Percentiles rank a stretch among this genome's conserved stretches.
Conservation (phyloP, 2,797 vertebrate genomes). For the Eptatretus atami region DNA sequence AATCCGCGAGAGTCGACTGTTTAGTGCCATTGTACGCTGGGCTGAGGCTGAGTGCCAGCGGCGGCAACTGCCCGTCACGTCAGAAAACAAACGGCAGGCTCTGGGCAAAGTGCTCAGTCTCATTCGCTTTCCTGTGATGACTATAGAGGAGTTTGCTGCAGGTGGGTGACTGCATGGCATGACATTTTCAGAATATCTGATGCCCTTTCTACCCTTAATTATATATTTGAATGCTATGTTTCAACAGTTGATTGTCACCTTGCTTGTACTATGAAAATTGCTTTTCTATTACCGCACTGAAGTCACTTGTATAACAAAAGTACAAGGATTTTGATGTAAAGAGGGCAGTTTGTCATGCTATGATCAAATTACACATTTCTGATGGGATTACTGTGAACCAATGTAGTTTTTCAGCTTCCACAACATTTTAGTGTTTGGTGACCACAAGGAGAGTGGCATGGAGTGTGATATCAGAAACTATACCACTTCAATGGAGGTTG, state of each 20-base stretch:
- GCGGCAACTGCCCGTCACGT: slow-evolving; percentile 50
- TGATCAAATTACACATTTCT: not conserved
- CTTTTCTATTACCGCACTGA: not conserved
- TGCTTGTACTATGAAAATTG: too few relatives aligned
- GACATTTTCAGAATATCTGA: slow-evolving; percentile 5
- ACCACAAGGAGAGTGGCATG: too few relatives aligned
- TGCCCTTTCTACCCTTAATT: not conserved
- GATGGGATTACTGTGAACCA: too few relatives aligned
- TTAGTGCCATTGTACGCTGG: slow-evolving; percentile 73
- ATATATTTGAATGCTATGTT: too few relatives aligned
- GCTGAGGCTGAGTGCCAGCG: slow-evolving; percentile 65
- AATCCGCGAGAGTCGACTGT: slow-evolving; percentile 69
- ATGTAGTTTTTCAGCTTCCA: too few relatives aligned
- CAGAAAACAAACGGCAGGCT: slow-evolving; percentile 62
- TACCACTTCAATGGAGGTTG: too few relatives aligned
- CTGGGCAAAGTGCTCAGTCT: slow-evolving; percentile 63
- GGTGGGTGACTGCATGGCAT: slow-evolving; percentile 18
- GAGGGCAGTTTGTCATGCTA: not conserved
- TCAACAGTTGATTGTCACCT: too few relatives aligned
- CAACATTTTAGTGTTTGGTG: too few relatives aligned
- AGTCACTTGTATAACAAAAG: not conserved
- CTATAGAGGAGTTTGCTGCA: slow-evolving; percentile 86
- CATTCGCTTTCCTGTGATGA: slow-evolving; percentile 91
- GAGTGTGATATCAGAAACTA: too few relatives aligned
- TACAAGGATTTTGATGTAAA: not conserved